Evolutionary conservation across 2,888 invertebrate genomes (phyloP).

Genomic region (Megastigmus dorsalis): DNA sequence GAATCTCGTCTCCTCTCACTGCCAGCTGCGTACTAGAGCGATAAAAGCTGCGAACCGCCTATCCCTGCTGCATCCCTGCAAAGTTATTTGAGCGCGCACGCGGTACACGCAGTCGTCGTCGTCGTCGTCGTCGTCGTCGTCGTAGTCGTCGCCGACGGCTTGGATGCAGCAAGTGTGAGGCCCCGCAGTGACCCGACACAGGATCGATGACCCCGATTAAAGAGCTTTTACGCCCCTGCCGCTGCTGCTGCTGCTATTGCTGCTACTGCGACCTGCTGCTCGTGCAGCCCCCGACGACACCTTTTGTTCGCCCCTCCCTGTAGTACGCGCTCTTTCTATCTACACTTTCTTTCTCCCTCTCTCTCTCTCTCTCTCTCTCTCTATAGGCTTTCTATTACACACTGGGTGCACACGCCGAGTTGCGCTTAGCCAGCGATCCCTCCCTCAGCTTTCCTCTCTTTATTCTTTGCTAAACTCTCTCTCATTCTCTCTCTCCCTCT

Average conservation of each 20-base stretch:
- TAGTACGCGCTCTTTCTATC: neutral
- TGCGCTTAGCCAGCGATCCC: too few relatives aligned
- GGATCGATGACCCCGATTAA: slow-evolving; percentile 72
- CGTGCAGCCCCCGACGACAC: neutral
- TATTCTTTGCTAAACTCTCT: too few relatives aligned
- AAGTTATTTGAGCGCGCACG: neutral
- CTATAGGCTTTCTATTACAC: slow-evolving; percentile 11
- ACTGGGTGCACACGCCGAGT: neutral
- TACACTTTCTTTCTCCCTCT: neutral
- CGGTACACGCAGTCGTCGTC: neutral
- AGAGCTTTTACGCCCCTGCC: slow-evolving; percentile 50
- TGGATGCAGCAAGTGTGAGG: slow-evolving; percentile 58
- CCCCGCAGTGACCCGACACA: slow-evolving; percentile 67
- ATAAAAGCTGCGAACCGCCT: slow-evolving; percentile 2
- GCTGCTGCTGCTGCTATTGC: too few relatives aligned
- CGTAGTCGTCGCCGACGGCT: too few relatives aligned
- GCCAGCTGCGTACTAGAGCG: neutral
- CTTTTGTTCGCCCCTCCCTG: neutral
- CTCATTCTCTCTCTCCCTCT: neutral
- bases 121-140: neutral
- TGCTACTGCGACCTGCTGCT: slow-evolving; percentile 61
- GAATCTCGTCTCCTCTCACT: neutral
- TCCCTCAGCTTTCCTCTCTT: too few relatives aligned
- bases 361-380: neutral
- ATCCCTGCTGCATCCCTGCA: neutral